These are phyloP conservation scores for Xerus rutilus DNA, from an alignment of 2,797 vertebrate species.

Conservation along the genomic window DNA sequence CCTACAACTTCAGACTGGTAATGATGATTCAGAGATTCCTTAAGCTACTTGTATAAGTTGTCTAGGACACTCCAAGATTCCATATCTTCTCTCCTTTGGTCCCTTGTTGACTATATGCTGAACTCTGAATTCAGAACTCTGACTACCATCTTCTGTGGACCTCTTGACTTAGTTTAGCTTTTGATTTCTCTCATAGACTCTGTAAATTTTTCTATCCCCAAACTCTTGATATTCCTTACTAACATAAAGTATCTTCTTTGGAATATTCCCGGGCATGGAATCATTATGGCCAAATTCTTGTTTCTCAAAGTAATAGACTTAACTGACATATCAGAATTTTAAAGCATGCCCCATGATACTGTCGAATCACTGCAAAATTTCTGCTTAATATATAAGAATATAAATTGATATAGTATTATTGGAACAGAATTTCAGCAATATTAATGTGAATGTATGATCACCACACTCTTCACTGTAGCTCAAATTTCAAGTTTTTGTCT, in stretches of 20 bases:
- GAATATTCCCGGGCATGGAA: neutral
- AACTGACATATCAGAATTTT: slow-evolving; percentile 48
- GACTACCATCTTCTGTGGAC: neutral
- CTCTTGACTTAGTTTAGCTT: neutral
- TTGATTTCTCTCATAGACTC: neutral
- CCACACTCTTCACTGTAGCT: neutral
- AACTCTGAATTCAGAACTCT: neutral
- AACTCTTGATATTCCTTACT: neutral
- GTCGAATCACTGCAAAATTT: slow-evolving; percentile 55
- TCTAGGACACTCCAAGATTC: neutral
- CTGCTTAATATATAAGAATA: neutral
- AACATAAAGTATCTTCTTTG: neutral
- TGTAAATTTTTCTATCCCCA: neutral
- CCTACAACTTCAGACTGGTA: neutral
- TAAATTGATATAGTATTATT: slow-evolving; percentile 28
- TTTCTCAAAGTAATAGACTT: slow-evolving; percentile 48
- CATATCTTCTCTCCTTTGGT: neutral
- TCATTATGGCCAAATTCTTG: slow-evolving; percentile 30
- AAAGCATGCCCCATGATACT: neutral
- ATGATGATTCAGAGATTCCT: neutral
- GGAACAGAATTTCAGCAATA: slow-evolving; percentile 59
- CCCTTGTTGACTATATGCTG: neutral
- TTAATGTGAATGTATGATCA: slow-evolving; percentile 22
- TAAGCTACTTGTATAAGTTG: neutral
- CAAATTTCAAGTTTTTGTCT: slow-evolving; percentile 13